Conservation (phyloP, 2,113 vertebrate species). For the Brachyhypopomus occidentalis region DNA sequence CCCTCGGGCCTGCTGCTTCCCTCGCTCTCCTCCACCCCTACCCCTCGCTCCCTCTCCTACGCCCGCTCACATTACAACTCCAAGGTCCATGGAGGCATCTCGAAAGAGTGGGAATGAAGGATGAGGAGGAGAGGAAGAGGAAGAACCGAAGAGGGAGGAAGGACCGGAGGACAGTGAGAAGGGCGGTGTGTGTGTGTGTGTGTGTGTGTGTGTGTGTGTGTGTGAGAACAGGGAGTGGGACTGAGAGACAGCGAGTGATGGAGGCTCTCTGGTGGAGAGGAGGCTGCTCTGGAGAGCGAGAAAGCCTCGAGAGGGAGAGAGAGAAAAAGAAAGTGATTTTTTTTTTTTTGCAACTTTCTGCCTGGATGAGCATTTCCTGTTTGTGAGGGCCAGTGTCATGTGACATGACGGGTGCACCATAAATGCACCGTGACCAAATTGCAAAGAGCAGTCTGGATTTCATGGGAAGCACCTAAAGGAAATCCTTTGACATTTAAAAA, state of each 20-base stretch:
- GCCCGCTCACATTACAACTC: slow-evolving; percentile 53
- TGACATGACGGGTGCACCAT: too few species aligned
- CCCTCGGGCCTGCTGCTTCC: slow-evolving; percentile 41
- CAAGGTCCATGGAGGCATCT: slow-evolving; percentile 41
- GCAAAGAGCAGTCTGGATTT: too few species aligned
- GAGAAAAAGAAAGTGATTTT: too few species aligned
- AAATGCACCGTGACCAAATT: too few species aligned
- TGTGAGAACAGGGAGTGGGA: not conserved
- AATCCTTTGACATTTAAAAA: too few species aligned
- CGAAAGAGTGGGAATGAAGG: slow-evolving; percentile 21
- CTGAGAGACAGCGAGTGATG: not conserved
- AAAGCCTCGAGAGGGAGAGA: too few species aligned
- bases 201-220: not conserved
- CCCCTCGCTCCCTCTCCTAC: slow-evolving; percentile 37
- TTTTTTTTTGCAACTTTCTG: too few species aligned
- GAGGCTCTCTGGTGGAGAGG: not conserved
- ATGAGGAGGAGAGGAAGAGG: not conserved
- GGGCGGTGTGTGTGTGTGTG: not conserved
- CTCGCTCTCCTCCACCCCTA: not conserved
- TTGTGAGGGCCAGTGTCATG: too few species aligned
- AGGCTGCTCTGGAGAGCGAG: too few species aligned
- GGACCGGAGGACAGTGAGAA: not conserved
- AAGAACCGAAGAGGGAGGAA: not conserved
- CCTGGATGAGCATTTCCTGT: too few species aligned
- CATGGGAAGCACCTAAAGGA: too few species aligned